Conservation (phyloP, 1,140 invertebrate genomes). For the Brachionus sp. region DNA sequence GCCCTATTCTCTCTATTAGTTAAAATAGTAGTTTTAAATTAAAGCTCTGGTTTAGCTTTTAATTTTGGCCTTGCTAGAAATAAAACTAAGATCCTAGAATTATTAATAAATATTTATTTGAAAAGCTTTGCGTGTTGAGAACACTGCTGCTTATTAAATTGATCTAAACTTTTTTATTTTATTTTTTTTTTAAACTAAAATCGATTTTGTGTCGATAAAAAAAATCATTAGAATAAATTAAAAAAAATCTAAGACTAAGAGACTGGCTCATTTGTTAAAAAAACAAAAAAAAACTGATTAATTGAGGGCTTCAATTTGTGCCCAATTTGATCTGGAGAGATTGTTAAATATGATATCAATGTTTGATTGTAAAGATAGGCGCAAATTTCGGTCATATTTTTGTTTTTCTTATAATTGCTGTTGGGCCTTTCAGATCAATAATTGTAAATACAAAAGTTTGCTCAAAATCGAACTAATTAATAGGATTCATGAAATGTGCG, state of each 20-base stretch:
- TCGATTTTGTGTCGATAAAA: background rate
- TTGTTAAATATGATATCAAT: background rate
- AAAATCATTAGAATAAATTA: background rate
- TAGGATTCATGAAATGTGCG: background rate
- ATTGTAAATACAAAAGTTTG: background rate
- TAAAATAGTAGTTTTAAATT: no score
- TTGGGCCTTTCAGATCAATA: background rate
- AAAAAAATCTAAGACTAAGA: background rate
- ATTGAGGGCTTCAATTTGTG: background rate
- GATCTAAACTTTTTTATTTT: background rate
- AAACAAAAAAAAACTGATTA: background rate
- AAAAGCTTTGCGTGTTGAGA: background rate
- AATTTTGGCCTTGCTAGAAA: no score
- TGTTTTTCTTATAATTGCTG: background rate
- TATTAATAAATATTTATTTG: background rate
- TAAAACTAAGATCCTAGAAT: background rate
- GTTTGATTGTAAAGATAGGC: background rate
- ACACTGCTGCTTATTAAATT: background rate
- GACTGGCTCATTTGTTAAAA: background rate
- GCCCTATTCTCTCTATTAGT: background rate
- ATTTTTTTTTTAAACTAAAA: background rate
- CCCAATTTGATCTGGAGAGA: background rate
- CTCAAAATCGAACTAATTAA: background rate
- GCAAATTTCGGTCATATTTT: background rate
- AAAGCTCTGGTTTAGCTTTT: background rate